A percentile compares a stretch with the other conserved stretches of the same genome.
Evolutionary conservation across 2,113 vertebrate genomes (phyloP).

Genomic region (Epinephelus cyanopodus): DNA sequence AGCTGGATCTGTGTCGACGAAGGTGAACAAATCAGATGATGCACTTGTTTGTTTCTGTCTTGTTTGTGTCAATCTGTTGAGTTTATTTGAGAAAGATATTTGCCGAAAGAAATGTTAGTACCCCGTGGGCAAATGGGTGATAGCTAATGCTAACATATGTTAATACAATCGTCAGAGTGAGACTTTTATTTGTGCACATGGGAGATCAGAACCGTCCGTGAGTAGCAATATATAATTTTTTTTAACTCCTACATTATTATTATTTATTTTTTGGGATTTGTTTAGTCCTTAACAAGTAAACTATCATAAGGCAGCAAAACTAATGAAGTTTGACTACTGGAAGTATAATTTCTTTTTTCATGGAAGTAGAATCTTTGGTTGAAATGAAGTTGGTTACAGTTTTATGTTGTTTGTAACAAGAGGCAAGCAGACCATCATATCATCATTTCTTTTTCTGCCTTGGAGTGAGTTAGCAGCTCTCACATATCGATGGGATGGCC

Average conservation of each 20-base stretch:
- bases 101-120: constrained; percentile 39
- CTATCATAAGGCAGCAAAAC: constrained; percentile 75
- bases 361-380: constrained; percentile 51
- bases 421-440: constrained; percentile 54
- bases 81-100: constrained; percentile 52
- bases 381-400: constrained; percentile 56
- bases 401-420: constrained; percentile 53
- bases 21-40: constrained; percentile 75
- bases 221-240: constrained; percentile 77
- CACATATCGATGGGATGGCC: constrained; percentile 48
- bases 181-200: constrained; percentile 74
- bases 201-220: constrained; percentile 77
- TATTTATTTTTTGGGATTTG: constrained; percentile 59
- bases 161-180: constrained; percentile 75
- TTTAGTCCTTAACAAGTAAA: constrained; percentile 73
- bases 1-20: constrained; percentile 61
- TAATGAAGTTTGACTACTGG: constrained; percentile 79
- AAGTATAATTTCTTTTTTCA: constrained; percentile 57
- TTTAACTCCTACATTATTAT: constrained; percentile 66
- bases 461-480: constrained; percentile 25
- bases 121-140: constrained; percentile 28
- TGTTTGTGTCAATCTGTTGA: constrained; percentile 61
- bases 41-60: constrained; percentile 76
- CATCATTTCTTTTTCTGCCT: constrained; percentile 35
- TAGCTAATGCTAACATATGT: constrained; percentile 70